A percentile compares a stretch with the other conserved stretches of the same genome.
These are phyloP conservation scores for Drosophila pallidifrons DNA, from an alignment of 1,140 invertebrate genomes.

Conservation along the genomic window DNA sequence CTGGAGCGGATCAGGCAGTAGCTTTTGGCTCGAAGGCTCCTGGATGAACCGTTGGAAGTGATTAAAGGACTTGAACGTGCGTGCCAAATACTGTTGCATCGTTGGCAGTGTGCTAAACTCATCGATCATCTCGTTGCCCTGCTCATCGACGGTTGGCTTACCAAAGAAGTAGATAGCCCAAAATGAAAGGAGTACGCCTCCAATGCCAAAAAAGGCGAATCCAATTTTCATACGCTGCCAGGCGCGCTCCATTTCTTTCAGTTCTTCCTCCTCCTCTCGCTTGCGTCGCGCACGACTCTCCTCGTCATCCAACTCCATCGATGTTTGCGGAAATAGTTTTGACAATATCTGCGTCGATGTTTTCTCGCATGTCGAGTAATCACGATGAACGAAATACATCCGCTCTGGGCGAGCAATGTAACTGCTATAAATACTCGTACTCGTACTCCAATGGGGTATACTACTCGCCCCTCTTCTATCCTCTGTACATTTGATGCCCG, in stretches of 20 bases:
- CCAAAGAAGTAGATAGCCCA: constrained; percentile 89
- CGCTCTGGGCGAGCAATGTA: constrained; percentile 16
- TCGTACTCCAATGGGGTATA: not conserved
- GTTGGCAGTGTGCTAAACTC: constrained; percentile 91
- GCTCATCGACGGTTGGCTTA: constrained; percentile 89
- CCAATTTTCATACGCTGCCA: constrained; percentile 87
- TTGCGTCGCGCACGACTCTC: constrained; percentile 59
- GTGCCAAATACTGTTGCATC: constrained; percentile 89
- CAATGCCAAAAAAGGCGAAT: constrained; percentile 86
- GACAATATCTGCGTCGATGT: constrained; percentile 65
- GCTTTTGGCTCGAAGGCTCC: constrained; percentile 96
- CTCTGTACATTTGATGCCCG: constrained; percentile 2
- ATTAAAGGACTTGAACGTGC: constrained; percentile 90
- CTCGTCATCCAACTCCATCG: constrained; percentile 58
- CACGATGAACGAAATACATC: constrained; percentile 37
- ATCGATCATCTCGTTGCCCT: constrained; percentile 91
- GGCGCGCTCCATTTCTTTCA: constrained; percentile 86
- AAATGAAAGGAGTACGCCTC: constrained; percentile 85
- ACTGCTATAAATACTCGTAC: not conserved
- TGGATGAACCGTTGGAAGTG: constrained; percentile 94
- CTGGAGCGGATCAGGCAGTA: constrained; percentile 96
- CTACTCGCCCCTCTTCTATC: not conserved
- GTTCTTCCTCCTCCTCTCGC: constrained; percentile 77
- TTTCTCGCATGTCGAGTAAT: constrained; percentile 56
- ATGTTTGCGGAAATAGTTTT: constrained; percentile 82